phyloP scores from a whole-genome alignment of 2,888 invertebrate genomes.

The Mesoligia furuncula region DNA sequence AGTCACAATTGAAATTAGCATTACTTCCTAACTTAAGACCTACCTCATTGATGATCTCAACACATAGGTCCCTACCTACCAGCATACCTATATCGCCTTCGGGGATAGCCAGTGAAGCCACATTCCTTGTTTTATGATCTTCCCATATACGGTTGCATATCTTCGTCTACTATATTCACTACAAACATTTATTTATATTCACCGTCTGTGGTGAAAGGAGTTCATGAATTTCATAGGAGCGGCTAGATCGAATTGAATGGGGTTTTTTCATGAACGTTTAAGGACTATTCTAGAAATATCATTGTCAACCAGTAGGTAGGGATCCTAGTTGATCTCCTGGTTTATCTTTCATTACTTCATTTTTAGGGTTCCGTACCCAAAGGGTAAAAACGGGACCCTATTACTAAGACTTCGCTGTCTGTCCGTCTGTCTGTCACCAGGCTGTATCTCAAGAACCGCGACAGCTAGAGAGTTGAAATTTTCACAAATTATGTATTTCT shows the following conservation, averaged over 20 bases:
- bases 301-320: slow-evolving; percentile 23
- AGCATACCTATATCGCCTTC: slow-evolving; percentile 18
- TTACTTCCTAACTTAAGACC: not conserved
- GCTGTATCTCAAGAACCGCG: too few species aligned
- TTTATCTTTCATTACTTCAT: not conserved
- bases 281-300: slow-evolving; percentile 4
- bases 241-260: slow-evolving; percentile 8
- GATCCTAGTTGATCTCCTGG: not conserved
- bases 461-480: too few species aligned
- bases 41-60: slow-evolving; percentile 22
- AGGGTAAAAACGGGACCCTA: too few species aligned
- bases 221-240: slow-evolving; percentile 13
- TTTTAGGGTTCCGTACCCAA: too few species aligned
- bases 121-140: slow-evolving; percentile 47
- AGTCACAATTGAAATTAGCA: not conserved
- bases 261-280: not conserved
- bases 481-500: too few species aligned
- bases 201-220: slow-evolving; percentile 24
- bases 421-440: too few species aligned
- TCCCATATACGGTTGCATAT: slow-evolving; percentile 34
- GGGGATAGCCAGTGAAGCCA: slow-evolving; percentile 25
- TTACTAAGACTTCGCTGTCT: too few species aligned
- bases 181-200: slow-evolving; percentile 42
- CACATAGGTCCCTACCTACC: not conserved
- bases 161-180: slow-evolving; percentile 8